phyloP scores from a whole-genome alignment of 2,797 vertebrate genomes.

The Sitta carolinensis region DNA sequence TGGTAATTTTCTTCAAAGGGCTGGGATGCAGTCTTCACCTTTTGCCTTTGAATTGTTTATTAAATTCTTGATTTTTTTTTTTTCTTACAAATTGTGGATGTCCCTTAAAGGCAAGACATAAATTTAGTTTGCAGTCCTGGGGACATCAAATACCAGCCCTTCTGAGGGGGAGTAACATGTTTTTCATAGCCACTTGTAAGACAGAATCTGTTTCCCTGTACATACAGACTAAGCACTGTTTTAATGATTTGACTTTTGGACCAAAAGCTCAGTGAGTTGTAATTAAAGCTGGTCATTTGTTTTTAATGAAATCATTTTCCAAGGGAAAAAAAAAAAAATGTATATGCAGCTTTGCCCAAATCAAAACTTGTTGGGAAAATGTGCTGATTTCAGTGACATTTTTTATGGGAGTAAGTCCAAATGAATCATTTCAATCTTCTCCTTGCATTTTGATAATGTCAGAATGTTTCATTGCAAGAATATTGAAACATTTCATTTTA shows the following conservation, averaged over 20 bases:
- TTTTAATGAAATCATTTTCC: constrained; percentile 38
- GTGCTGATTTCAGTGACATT: constrained; percentile 49
- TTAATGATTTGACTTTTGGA: constrained; percentile 37
- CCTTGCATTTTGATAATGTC: constrained; percentile 54
- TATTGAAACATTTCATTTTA: constrained; percentile 53
- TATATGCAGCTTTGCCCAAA: neutral
- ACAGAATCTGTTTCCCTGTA: neutral
- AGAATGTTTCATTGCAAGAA: constrained; percentile 52
- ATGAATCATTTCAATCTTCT: constrained; percentile 53
- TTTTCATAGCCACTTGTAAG: neutral
- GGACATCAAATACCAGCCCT: neutral
- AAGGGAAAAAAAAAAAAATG: no score
- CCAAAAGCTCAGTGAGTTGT: neutral
- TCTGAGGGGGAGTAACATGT: neutral
- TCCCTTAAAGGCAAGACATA: neutral
- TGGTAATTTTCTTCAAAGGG: constrained; percentile 24
- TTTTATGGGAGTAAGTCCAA: constrained; percentile 54
- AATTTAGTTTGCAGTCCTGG: neutral
- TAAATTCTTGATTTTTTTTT: neutral
- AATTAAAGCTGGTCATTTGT: constrained; percentile 53
- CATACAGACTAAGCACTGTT: neutral
- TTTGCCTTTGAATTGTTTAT: constrained; percentile 15
- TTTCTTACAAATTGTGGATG: neutral
- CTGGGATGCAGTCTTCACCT: neutral
- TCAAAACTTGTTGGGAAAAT: constrained; percentile 31